Base-by-base conservation (phyloP, 2,888 invertebrate genomes). In the Colletes collaris region DNA sequence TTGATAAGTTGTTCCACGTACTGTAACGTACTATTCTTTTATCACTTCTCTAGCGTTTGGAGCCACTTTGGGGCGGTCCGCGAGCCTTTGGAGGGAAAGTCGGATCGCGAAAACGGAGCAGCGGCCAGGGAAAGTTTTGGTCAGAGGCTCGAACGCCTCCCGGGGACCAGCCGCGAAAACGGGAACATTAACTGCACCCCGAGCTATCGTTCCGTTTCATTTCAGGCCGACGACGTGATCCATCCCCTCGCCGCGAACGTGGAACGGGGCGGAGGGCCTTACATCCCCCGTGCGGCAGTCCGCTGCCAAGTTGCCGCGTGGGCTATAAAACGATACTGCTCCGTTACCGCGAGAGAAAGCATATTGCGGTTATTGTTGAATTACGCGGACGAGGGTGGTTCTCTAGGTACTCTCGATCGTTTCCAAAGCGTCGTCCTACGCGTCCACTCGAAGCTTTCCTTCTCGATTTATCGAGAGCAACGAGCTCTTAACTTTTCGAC, bases 251-350 rank as follows among this genome's bases (percentile, higher is more conserved):
- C 79, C 78, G 80, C 79, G 79, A 74, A 66, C 84, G 65, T 68
- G 68, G 55, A 6, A 40, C 5, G 6, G 40, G 40, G 40, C 5
- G 40, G 10, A 76, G 84, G 81, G 81, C 84, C 84, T 76, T 79
- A 67, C 83, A 81, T 85, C 87, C 87, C 83, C 86, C 69, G 52
- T 64, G 74, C 62, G 67, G 40, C 78, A 84, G 70, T 72, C 71
- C 67, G 66, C 77, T 67, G 44, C 74, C 68, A 87, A 90, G 88
- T 91, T 89, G 90, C 90, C 90, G 89, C 83, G 76, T 46, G 79
- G 87, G 89, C 90, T 89, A 90, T 92, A 91, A 92, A 92, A 92
- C 92, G 91, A 91, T 91, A 89, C 89, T 77, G 84, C 81, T 75
- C 74, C 81, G 80, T 87, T 84, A 81, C 86, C 83, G 67, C 77